Conservation (phyloP, 2,113 vertebrate species). For the Tenrec ecaudatus region DNA sequence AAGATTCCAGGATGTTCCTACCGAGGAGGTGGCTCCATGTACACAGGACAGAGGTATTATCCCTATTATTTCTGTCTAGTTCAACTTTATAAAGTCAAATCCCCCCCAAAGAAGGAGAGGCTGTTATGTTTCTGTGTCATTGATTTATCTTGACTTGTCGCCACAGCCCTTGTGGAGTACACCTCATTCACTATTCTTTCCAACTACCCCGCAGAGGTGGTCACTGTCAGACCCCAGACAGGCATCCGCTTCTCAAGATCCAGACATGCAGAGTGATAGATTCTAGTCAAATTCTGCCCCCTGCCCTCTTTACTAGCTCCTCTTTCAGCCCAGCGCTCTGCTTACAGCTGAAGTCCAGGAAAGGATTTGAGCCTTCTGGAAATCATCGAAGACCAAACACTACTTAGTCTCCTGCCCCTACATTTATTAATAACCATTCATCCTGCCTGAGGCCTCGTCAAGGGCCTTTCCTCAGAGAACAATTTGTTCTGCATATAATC, state of each 20-base stretch:
- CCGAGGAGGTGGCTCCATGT: neutral
- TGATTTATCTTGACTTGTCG: neutral
- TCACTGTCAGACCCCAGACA: rapidly evolving
- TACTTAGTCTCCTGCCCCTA: neutral
- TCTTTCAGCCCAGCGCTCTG: neutral
- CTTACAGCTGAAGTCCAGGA: neutral
- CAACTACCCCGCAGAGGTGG: neutral
- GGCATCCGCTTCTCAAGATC: neutral
- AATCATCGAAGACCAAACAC: slow-evolving; percentile 39
- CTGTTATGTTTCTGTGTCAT: neutral
- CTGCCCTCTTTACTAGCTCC: neutral
- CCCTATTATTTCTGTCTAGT: neutral
- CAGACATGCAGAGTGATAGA: neutral
- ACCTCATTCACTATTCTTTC: neutral
- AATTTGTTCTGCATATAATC: slow-evolving; percentile 32
- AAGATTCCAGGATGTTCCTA: neutral
- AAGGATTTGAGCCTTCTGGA: neutral
- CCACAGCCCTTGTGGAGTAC: neutral
- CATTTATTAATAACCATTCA: slow-evolving; percentile 52
- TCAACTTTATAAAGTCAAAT: neutral
- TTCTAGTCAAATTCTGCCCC: neutral
- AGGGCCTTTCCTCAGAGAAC: slow-evolving; percentile 48
- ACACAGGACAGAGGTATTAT: neutral
- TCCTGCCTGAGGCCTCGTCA: slow-evolving; percentile 43
- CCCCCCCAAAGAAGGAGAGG: neutral